A percentile compares a stretch with the other conserved stretches of the same genome.
Evolutionary conservation across 2,113 vertebrate genomes (phyloP).

Genomic region (Hemiprocne comata): DNA sequence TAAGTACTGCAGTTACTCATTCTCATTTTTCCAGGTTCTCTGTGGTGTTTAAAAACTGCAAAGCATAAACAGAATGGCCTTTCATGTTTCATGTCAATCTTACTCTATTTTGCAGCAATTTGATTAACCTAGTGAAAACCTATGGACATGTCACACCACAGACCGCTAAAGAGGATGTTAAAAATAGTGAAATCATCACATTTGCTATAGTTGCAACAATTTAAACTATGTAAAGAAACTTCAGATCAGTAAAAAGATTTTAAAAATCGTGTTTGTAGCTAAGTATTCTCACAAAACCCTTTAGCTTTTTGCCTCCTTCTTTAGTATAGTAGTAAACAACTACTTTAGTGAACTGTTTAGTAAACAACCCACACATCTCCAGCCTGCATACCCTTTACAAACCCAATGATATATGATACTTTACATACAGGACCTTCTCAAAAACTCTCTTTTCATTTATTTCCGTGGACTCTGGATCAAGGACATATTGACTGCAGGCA

Average conservation of each 20-base stretch:
- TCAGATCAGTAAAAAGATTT: not conserved
- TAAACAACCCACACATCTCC: not conserved
- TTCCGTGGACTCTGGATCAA: conserved; percentile 19
- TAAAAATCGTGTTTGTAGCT: not conserved
- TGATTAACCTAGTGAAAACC: not conserved
- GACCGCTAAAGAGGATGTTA: not conserved
- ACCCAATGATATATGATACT: fast-evolving
- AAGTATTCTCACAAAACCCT: not conserved
- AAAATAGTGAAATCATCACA: not conserved
- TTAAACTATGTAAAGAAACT: not conserved
- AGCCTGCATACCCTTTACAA: not conserved
- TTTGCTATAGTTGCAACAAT: not conserved
- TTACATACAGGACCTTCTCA: not conserved
- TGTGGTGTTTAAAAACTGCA: not conserved
- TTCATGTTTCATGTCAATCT: not conserved
- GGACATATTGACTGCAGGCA: not conserved
- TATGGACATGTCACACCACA: not conserved
- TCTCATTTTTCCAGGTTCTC: not conserved
- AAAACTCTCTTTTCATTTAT: conserved; percentile 4
- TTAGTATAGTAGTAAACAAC: not conserved
- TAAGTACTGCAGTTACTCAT: not conserved
- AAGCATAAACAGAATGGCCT: not conserved
- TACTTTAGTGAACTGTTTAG: too few relatives aligned
- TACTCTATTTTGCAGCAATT: not conserved
- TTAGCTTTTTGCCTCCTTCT: not conserved